Evolutionary conservation across 2,797 vertebrate species (phyloP).

Genomic region (Microcaecilia unicolor): DNA sequence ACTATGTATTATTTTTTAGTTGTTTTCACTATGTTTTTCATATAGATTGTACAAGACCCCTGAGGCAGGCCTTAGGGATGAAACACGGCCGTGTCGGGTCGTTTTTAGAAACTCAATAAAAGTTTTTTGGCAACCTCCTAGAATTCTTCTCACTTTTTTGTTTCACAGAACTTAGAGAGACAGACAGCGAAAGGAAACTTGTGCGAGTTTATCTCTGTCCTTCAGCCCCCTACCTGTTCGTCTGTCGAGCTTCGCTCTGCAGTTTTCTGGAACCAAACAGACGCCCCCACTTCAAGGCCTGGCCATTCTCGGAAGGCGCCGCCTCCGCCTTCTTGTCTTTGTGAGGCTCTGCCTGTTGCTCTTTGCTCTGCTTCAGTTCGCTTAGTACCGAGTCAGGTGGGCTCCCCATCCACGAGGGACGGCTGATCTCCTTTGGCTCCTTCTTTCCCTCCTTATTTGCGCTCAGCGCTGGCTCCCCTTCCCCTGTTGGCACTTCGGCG

Average conservation of each 20-base stretch:
- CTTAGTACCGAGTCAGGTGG: slow-evolving; percentile 81
- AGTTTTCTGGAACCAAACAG: slow-evolving; percentile 76
- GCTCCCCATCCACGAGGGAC: slow-evolving; percentile 89
- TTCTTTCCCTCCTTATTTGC: not conserved
- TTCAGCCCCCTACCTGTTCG: slow-evolving; percentile 46
- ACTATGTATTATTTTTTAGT: no score
- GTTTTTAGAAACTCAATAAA: no score
- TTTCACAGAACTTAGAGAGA: no score
- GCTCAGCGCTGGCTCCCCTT: slow-evolving; percentile 19
- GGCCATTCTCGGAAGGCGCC: slow-evolving; percentile 22
- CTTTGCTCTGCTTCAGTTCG: slow-evolving; percentile 64
- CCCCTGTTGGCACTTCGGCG: slow-evolving; percentile 30
- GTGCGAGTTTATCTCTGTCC: slow-evolving; percentile 12
- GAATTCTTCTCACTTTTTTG: no score
- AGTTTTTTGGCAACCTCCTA: no score
- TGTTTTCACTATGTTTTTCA: no score
- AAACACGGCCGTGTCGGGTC: no score
- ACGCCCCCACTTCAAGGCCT: slow-evolving; percentile 75
- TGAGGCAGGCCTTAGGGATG: no score
- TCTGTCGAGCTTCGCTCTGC: slow-evolving; percentile 51
- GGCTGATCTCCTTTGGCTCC: slow-evolving; percentile 45
- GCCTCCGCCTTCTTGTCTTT: slow-evolving; percentile 12
- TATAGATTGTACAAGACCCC: no score
- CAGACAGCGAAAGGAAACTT: no score
- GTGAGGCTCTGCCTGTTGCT: slow-evolving; percentile 41